Evolutionary conservation across 2,113 vertebrate species (phyloP).

Genomic region (Cranoglanis bouderius): DNA sequence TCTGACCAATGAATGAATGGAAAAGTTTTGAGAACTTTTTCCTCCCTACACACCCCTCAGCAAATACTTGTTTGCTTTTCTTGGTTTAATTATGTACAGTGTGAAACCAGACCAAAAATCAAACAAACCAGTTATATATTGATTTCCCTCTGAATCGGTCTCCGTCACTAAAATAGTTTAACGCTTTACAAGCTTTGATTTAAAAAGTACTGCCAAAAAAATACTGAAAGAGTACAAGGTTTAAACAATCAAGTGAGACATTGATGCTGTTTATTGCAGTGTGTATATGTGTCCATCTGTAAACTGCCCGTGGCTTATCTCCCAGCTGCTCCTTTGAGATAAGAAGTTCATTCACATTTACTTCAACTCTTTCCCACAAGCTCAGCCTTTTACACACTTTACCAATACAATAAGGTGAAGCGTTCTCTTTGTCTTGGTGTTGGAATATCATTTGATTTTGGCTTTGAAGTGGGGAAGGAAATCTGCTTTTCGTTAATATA

Average conservation of each 20-base stretch:
- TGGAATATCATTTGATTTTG: not conserved
- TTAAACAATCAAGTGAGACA: not conserved
- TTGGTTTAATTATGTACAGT: not conserved
- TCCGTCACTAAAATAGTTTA: not conserved
- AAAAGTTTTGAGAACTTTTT: not conserved
- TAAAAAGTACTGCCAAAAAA: not conserved
- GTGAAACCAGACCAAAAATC: not conserved
- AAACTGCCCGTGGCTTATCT: conserved; percentile 48
- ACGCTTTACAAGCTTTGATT: not conserved
- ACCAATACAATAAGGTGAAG: not conserved
- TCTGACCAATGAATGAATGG: not conserved
- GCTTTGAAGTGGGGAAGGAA: not conserved
- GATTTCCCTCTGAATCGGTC: not conserved
- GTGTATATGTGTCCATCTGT: conserved; percentile 45
- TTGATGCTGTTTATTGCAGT: conserved; percentile 1
- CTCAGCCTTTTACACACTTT: not conserved
- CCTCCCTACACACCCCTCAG: not conserved
- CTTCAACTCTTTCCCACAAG: conserved; percentile 41
- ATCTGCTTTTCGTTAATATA: conserved; percentile 3
- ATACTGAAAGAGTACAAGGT: not conserved
- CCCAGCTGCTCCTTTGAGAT: conserved; percentile 69
- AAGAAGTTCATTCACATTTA: conserved; percentile 51
- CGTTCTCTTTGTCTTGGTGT: not conserved
- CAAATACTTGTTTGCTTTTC: not conserved
- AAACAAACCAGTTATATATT: not conserved